Conservation (phyloP, 2,797 vertebrate genomes). For the Limnodromus scolopaceus region DNA sequence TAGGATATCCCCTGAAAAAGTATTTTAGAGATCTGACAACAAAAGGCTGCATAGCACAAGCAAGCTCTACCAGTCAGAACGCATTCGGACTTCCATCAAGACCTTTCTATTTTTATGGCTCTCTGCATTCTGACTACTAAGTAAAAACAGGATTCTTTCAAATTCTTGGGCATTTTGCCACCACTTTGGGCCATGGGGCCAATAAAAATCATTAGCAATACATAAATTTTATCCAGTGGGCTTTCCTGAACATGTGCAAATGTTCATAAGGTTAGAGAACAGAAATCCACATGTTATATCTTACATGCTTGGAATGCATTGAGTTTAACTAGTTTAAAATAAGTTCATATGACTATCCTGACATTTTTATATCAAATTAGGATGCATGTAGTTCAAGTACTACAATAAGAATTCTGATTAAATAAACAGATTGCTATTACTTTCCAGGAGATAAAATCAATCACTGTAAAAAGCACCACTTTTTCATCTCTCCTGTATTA, state of each 20-base stretch:
- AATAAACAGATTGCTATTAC: slow-evolving; percentile 44
- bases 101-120: slow-evolving; percentile 61
- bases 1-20: neutral
- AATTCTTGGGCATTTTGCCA: slow-evolving; percentile 78
- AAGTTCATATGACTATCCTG: slow-evolving; percentile 20
- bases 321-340: neutral
- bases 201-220: slow-evolving; percentile 83
- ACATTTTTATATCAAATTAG: slow-evolving; percentile 61
- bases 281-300: slow-evolving; percentile 61
- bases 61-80: slow-evolving; percentile 30
- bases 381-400: slow-evolving; percentile 8
- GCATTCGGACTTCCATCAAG: slow-evolving; percentile 15
- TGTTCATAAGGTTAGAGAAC: slow-evolving; percentile 70
- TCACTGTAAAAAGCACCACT: neutral
- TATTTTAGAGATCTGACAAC: neutral
- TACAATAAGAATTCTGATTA: slow-evolving; percentile 35
- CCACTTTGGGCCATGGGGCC: slow-evolving; percentile 67
- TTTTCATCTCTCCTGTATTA: slow-evolving; percentile 3
- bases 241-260: slow-evolving; percentile 81
- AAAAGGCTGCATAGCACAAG: neutral
- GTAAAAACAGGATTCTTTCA: slow-evolving; percentile 74
- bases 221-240: slow-evolving; percentile 81
- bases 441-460: slow-evolving; percentile 18
- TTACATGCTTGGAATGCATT: slow-evolving; percentile 37
- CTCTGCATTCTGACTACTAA: slow-evolving; percentile 70